Conservation (phyloP, 2,888 invertebrate species). For the Priocnemis perturbator region DNA sequence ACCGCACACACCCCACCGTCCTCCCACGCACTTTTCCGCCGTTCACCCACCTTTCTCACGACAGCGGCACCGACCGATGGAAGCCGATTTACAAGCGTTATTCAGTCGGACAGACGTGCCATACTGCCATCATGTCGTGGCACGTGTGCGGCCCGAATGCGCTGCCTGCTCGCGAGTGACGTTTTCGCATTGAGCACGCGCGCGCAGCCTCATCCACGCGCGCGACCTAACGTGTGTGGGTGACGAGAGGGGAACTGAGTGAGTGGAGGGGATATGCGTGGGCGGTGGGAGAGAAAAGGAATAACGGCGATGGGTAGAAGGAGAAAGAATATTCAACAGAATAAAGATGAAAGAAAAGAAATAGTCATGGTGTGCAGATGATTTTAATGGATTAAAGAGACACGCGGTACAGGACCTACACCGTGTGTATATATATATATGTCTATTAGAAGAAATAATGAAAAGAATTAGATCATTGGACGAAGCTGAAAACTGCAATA, state of each 20-base stretch:
- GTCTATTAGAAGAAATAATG: too few relatives aligned
- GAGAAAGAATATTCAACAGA: not conserved
- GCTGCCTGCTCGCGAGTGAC: conserved; percentile 12
- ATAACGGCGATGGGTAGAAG: not conserved
- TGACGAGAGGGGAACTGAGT: not conserved
- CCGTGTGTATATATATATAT: too few relatives aligned
- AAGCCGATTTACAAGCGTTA: conserved; percentile 30
- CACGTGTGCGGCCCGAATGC: conserved; percentile 23
- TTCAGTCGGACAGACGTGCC: conserved; percentile 8
- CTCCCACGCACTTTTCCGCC: conserved; percentile 10
- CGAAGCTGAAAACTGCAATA: too few relatives aligned
- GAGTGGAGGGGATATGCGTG: not conserved
- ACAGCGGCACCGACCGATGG: conserved; percentile 30
- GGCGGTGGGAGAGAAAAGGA: conserved; percentile 13
- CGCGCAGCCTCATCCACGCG: not conserved
- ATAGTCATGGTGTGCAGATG: too few relatives aligned
- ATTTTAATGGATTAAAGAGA: too few relatives aligned
- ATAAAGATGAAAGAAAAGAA: too few relatives aligned
- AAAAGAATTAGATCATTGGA: too few relatives aligned
- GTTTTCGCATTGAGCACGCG: not conserved
- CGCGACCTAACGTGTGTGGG: not conserved
- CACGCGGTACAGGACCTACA: too few relatives aligned
- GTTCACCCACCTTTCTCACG: conserved; percentile 11
- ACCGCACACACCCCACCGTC: conserved; percentile 2
- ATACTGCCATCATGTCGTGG: conserved; percentile 2